Base-by-base conservation (phyloP, 2,113 vertebrate species). In the Platysternon megacephalum region DNA sequence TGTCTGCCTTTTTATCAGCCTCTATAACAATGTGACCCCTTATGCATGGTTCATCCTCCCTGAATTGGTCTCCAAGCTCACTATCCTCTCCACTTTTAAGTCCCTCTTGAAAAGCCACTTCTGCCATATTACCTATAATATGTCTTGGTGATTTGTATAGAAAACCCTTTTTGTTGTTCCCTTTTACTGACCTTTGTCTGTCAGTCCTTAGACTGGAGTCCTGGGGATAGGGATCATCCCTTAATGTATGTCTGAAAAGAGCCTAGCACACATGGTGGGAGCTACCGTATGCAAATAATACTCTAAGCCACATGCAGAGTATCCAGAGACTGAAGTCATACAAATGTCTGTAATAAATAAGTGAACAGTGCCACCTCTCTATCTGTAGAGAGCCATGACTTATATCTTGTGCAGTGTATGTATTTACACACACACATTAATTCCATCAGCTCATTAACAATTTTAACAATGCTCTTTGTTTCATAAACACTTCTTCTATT, bases 361-460 rank as follows among this genome's bases (percentile, higher is more conserved):
- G 2, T 55, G 81, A 83, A 39, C 52, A 19, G 39, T 87, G 74
- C 32, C 55, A 82, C 95, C 13, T 46, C 29, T 82, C 81, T 52
- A 52, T 65, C 90, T 87, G 14, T 86, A 87, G 88, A 95, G 46
- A 89, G 90, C 94, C 96, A 26, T 97, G 95, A 78, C 35, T 93
- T 92, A 51, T 51, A 35, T 81, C 61, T 56, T 90, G 58, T 44
- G 89, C 55, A 76, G 56, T 53, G 79, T 51, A 24, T 26, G 21
- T 83, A 79, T 80, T 94, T 88, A 79, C 92, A 94, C 65, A 39
- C 85, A 87, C 79, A 84, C 81, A 92, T 58, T 9, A 19, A 76
- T 88, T 81, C 80, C 86, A 55, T 79, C 44, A 97, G 58, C 84
- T 96, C 90, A 97, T 96, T 97, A 97, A 80, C 97, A 97, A 84